Percentiles rank a stretch among this genome's conserved stretches.
Evolutionary conservation across 2,113 vertebrate species (phyloP).

Genomic region (Saccopteryx leptura): DNA sequence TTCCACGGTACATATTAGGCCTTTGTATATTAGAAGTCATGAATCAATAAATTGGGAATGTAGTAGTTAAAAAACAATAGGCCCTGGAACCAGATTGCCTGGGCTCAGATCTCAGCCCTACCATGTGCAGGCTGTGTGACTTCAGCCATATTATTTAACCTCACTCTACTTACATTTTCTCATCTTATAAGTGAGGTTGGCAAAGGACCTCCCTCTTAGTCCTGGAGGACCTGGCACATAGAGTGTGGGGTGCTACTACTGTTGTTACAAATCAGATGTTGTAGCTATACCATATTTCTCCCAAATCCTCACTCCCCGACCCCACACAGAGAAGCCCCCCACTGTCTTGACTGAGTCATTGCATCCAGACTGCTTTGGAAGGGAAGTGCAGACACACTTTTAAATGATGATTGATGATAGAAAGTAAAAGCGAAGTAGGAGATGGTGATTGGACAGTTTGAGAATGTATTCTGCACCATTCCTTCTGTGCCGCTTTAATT

Average conservation of each 20-base stretch:
- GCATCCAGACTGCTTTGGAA: background rate
- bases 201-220: background rate
- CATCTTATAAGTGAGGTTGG: background rate
- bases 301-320: background rate
- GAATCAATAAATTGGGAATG: slow-evolving; percentile 1
- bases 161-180: slow-evolving; percentile 24
- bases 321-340: background rate
- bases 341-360: background rate
- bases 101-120: background rate
- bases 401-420: slow-evolving; percentile 30
- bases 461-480: background rate
- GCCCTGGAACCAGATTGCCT: background rate
- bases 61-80: slow-evolving; percentile 7
- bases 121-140: background rate
- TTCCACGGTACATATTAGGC: background rate
- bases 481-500: background rate
- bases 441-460: background rate
- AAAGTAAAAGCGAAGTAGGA: slow-evolving; percentile 49
- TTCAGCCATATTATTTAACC: background rate
- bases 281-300: background rate
- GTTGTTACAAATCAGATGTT: background rate
- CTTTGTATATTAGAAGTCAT: background rate
- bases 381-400: slow-evolving; percentile 17
- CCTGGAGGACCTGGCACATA: background rate
- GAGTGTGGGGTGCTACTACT: background rate